A percentile compares a stretch with the other conserved stretches of the same genome.
phyloP scores from a whole-genome alignment of 2,113 vertebrate genomes.

The Caranx melampygus region DNA sequence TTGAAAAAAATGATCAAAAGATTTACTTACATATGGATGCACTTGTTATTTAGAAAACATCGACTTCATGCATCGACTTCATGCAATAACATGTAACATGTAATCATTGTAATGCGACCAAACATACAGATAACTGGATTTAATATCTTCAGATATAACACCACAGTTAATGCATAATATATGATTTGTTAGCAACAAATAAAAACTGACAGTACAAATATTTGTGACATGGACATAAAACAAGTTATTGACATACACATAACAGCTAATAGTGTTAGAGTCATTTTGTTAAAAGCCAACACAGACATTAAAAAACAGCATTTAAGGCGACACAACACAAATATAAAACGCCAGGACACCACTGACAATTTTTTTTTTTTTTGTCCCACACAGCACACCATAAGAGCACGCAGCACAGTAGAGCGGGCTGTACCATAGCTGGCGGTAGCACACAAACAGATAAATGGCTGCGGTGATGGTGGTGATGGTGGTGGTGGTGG shows the following conservation, averaged over 20 bases:
- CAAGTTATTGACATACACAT: not conserved
- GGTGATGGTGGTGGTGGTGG: constrained; percentile 76
- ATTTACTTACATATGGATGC: not conserved
- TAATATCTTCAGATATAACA: not conserved
- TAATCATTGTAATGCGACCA: not conserved
- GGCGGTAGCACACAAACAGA: constrained; percentile 77
- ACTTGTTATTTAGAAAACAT: not conserved
- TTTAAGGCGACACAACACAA: not conserved
- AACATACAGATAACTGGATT: constrained; percentile 1
- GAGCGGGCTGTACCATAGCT: constrained; percentile 68
- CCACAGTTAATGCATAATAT: not conserved
- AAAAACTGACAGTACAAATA: not conserved
- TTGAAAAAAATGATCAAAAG: not conserved
- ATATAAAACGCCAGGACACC: not conserved
- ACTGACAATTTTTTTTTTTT: not conserved
- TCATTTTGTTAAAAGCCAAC: not conserved
- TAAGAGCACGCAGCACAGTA: constrained; percentile 26
- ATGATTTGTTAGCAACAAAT: constrained; percentile 36
- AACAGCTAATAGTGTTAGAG: not conserved
- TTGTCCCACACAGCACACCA: constrained; percentile 11
- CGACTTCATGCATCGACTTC: not conserved
- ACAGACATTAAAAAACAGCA: not conserved
- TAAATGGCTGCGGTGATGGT: constrained; percentile 75
- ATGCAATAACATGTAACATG: not conserved
- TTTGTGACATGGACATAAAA: constrained; percentile 17